Base-by-base conservation (phyloP, 2,888 invertebrate genomes). In the Pyrocoelia pectoralis region DNA sequence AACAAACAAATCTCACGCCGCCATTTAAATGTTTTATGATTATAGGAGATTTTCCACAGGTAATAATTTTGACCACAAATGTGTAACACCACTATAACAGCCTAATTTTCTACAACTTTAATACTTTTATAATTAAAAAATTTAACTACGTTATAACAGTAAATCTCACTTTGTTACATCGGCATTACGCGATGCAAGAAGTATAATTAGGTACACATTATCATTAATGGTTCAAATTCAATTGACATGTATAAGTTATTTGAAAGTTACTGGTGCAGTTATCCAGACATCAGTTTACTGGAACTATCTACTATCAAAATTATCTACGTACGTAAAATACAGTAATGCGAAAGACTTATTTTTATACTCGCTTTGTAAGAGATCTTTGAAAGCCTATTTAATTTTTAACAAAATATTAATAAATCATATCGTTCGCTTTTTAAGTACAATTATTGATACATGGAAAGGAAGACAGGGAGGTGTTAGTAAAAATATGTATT, bases 131-230 rank as follows among this genome's bases (percentile, higher is more conserved):
- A 66, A 73, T 68, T 74, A 72, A 75, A 77, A 78, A 76, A 76
- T 77, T 77, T 77, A 76, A 80, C 79, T 83, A 83, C 83, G 81
- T 78, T 83, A 81, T 59, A 84, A 61, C 66, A 49, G 59, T 66
- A 59, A 66, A 66, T 85, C 84, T 85, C 85, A 85, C 84, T 85
- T 83, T 80, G 77, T 80, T 79, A 82, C 82, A 81, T 78, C 79
- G 79, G 80, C 80, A 77, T 78, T 73, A 75, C 76, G 72, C 77
- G 79, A 82, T 79, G 80, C 79, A 79, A 79, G 76, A 76, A 77
- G 67, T 61, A 61, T 65, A 56, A 50, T 65, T 65, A 65, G 65
- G 65, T 65, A 65, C 61, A 65, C 56, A 65, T 65, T 60, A 60
- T 64, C 59, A 58, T 64, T 46, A 61, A 61, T 57, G 57, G 61